Conservation (phyloP, 2,888 invertebrate genomes). For the Andrena marginata region DNA sequence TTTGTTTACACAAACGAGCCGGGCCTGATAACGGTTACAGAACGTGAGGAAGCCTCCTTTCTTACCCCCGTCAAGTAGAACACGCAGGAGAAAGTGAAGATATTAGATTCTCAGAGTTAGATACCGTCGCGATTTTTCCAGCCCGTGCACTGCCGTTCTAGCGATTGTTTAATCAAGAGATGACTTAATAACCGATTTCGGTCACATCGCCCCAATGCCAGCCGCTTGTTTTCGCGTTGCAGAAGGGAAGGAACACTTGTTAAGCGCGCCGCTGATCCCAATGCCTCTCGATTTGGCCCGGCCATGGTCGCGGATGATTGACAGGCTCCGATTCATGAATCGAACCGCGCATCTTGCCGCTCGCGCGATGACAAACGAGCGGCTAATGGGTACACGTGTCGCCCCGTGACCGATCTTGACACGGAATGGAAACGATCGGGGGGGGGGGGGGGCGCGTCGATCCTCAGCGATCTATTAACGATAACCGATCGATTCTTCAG, state of each 20-base stretch:
- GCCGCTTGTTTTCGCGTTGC: conserved; percentile 67
- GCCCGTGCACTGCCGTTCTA: too few species aligned
- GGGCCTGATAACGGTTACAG: too few species aligned
- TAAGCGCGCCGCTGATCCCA: conserved; percentile 36
- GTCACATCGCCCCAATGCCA: conserved; percentile 59
- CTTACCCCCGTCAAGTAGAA: too few species aligned
- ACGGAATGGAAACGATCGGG: not conserved
- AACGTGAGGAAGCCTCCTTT: too few species aligned
- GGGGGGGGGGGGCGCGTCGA: not conserved
- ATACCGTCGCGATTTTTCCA: not conserved
- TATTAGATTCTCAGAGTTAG: too few species aligned
- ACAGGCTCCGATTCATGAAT: conserved; percentile 57
- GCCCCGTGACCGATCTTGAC: not conserved
- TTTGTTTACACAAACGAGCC: too few species aligned
- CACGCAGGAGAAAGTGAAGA: too few species aligned
- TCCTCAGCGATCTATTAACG: not conserved
- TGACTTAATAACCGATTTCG: conserved; percentile 31
- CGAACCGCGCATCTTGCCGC: not conserved
- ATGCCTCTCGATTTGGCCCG: conserved; percentile 50
- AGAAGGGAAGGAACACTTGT: conserved; percentile 64
- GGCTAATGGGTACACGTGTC: conserved; percentile 25
- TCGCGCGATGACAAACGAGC: conserved; percentile 21
- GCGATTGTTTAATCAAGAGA: not conserved
- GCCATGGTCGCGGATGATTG: conserved; percentile 30
- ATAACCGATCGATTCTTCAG: not conserved